A percentile compares a stretch with the other conserved stretches of the same genome.
phyloP scores from a whole-genome alignment of 1,140 invertebrate genomes.

The Spodoptera frugiperda region DNA sequence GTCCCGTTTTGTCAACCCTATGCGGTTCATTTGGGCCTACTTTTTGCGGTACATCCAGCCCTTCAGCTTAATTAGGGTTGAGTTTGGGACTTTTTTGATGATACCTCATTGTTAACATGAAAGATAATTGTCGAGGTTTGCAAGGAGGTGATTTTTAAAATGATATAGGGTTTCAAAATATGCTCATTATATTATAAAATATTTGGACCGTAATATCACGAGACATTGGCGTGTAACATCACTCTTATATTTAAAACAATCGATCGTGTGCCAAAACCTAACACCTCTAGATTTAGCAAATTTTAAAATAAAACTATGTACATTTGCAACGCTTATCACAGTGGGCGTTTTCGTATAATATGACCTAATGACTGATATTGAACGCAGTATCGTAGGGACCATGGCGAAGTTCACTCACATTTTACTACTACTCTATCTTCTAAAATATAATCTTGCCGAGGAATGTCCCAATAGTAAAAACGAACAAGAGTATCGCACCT shows the following conservation, averaged over 20 bases:
- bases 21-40: conserved; percentile 21
- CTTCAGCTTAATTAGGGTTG: conserved; percentile 31
- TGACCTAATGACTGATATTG: background rate
- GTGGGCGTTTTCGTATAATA: conserved; percentile 10
- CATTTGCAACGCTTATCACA: background rate
- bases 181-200: too few relatives aligned
- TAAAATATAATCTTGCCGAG: background rate
- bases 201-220: background rate
- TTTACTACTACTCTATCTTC: background rate
- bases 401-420: conserved; percentile 9
- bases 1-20: conserved; percentile 49
- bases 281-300: too few relatives aligned
- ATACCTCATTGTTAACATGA: conserved; percentile 22
- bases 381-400: background rate
- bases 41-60: conserved; percentile 7
- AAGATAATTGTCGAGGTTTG: conserved; percentile 19
- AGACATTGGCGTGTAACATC: too few relatives aligned
- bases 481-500: background rate
- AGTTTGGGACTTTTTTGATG: conserved; percentile 17
- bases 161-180: background rate
- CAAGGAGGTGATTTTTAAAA: background rate
- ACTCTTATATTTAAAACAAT: too few relatives aligned
- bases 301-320: too few relatives aligned
- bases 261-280: too few relatives aligned
- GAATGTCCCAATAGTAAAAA: background rate